Evolutionary conservation across 2,113 vertebrate species (phyloP).

Genomic region (Sphaerodactylus townsendi): DNA sequence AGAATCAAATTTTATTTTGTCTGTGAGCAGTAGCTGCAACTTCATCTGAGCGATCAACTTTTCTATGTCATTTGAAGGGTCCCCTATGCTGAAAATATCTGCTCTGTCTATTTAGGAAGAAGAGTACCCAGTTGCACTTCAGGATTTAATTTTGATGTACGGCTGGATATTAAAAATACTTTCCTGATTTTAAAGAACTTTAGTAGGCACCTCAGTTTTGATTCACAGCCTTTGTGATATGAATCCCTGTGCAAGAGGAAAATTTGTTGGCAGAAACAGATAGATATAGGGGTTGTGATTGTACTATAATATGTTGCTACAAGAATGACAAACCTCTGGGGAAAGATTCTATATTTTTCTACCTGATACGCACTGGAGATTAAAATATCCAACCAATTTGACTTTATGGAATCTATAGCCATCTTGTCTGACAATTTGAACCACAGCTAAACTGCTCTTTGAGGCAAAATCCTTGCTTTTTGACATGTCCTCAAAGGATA

Average conservation of each 20-base stretch:
- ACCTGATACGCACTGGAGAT: not conserved
- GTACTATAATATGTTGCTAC: not conserved
- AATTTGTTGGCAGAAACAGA: not conserved
- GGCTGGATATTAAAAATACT: not conserved
- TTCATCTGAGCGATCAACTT: not conserved
- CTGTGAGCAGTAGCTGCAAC: not conserved
- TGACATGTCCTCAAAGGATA: not conserved
- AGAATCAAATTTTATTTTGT: not conserved
- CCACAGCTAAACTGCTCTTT: not conserved
- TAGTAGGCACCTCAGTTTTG: not conserved
- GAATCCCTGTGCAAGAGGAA: not conserved
- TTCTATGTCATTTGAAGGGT: not conserved
- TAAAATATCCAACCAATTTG: not conserved
- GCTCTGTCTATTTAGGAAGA: not conserved
- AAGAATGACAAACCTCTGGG: not conserved
- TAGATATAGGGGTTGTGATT: not conserved
- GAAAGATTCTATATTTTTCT: not conserved
- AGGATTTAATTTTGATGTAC: not conserved
- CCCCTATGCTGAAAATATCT: not conserved
- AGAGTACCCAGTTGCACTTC: not conserved
- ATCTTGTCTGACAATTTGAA: not conserved
- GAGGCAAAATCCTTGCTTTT: not conserved
- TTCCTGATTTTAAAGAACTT: not conserved
- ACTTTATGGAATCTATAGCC: not conserved
- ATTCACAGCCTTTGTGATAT: not conserved